Evolutionary conservation across 1,140 invertebrate genomes (phyloP).

Genomic region (Atopsyche davidsoni): DNA sequence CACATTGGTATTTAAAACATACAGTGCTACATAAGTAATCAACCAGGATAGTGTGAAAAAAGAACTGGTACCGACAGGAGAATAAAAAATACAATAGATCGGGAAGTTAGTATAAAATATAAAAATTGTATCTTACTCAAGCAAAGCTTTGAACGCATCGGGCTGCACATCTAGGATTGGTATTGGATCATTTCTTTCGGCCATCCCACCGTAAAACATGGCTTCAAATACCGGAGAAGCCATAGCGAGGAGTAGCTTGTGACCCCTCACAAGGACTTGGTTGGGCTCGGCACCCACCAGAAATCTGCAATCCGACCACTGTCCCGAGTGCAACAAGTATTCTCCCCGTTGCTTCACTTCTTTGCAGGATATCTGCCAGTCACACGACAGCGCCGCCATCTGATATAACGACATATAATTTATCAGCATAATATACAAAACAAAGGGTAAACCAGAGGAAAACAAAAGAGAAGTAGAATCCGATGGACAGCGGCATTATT

Average conservation of each 20-base stretch:
- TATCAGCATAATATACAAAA: no score
- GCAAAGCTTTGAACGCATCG: slow-evolving; percentile 71
- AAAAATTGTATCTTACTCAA: no score
- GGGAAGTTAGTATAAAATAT: slow-evolving; percentile 36
- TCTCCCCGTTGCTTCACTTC: slow-evolving; percentile 62
- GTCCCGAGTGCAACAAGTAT: slow-evolving; percentile 64
- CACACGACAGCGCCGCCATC: slow-evolving; percentile 35
- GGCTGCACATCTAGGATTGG: slow-evolving; percentile 77
- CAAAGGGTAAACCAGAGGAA: no score
- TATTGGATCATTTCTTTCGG: slow-evolving; percentile 66
- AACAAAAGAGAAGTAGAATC: no score
- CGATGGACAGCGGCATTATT: no score
- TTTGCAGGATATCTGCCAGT: slow-evolving; percentile 69
- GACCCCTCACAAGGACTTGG: slow-evolving; percentile 64
- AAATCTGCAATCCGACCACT: slow-evolving; percentile 77
- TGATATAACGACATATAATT: background rate
- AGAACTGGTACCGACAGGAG: background rate
- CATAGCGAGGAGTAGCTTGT: slow-evolving; percentile 78
- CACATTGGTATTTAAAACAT: background rate
- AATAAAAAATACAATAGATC: slow-evolving; percentile 1
- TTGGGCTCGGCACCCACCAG: slow-evolving; percentile 73
- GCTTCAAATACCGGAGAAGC: slow-evolving; percentile 75
- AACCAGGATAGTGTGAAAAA: slow-evolving; percentile 15
- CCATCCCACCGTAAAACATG: slow-evolving; percentile 70
- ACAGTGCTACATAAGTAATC: background rate